Percentiles rank a stretch among this genome's conserved stretches.
Conservation (phyloP, 1,140 invertebrate genomes). For the Drosophila sturtevanti region DNA sequence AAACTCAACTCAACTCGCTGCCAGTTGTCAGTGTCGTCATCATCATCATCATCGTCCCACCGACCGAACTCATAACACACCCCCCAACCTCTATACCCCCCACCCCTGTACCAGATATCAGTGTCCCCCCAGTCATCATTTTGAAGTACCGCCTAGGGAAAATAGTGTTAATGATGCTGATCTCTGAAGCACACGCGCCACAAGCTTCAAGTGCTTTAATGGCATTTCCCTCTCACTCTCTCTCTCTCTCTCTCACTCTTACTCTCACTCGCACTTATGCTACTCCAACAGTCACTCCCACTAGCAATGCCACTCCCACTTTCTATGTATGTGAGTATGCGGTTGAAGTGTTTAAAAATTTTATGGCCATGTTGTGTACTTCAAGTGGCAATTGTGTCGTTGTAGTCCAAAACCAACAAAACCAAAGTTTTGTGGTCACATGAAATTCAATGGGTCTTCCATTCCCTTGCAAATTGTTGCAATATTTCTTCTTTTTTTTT, state of each 20-base stretch:
- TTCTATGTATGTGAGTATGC: neutral
- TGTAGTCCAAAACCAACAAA: slow-evolving; percentile 19
- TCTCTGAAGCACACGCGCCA: slow-evolving; percentile 63
- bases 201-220: slow-evolving; percentile 65
- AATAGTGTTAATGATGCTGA: slow-evolving; percentile 80
- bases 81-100: too few relatives aligned
- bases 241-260: too few relatives aligned
- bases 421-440: slow-evolving; percentile 49
- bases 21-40: slow-evolving; percentile 50
- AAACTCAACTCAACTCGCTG: slow-evolving; percentile 47
- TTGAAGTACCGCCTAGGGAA: slow-evolving; percentile 74
- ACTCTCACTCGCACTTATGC: too few relatives aligned
- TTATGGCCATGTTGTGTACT: slow-evolving; percentile 59
- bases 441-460: slow-evolving; percentile 44
- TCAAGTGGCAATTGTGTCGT: slow-evolving; percentile 63
- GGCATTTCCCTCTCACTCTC: slow-evolving; percentile 34
- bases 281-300: too few relatives aligned
- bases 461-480: slow-evolving; percentile 32
- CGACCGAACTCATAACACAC: neutral
- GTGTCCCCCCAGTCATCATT: slow-evolving; percentile 37
- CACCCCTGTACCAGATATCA: neutral
- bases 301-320: too few relatives aligned
- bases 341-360: slow-evolving; percentile 60
- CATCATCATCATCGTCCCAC: slow-evolving; percentile 17
- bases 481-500: too few relatives aligned